phyloP scores from a whole-genome alignment of 2,888 invertebrate species.

The Melikaiella ostensackeni region DNA sequence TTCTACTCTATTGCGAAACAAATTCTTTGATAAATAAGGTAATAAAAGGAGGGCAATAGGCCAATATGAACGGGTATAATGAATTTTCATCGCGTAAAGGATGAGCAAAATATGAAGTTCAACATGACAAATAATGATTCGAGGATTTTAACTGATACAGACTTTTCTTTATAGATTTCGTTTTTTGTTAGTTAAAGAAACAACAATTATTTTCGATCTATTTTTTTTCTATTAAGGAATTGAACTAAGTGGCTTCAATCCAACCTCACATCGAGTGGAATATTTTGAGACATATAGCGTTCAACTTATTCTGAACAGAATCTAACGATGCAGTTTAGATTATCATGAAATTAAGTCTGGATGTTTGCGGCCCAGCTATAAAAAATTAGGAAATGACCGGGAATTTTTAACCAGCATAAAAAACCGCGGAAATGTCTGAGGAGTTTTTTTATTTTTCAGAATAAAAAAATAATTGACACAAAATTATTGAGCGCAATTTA shows the following conservation, averaged over 20 bases:
- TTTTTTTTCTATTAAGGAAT: neutral
- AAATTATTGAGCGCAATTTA: no score
- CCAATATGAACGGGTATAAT: neutral
- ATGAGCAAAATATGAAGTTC: neutral
- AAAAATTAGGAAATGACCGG: neutral
- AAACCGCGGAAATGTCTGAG: neutral
- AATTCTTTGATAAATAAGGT: slow-evolving; percentile 14
- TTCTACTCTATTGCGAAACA: slow-evolving; percentile 18
- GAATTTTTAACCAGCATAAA: neutral
- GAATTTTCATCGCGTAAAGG: neutral
- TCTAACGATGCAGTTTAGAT: neutral
- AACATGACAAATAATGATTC: neutral
- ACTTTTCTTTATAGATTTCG: neutral
- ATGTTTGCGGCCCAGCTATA: neutral
- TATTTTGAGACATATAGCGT: neutral
- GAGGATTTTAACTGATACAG: neutral
- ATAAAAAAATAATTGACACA: no score
- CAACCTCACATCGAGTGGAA: neutral
- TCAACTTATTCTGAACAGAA: neutral
- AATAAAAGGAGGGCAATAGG: slow-evolving; percentile 25
- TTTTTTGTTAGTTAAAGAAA: neutral
- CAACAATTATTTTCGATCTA: neutral
- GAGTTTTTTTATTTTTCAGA: neutral
- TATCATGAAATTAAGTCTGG: neutral
- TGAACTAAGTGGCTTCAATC: neutral